Percentiles rank a stretch among this genome's conserved stretches.
Evolutionary conservation across 2,888 invertebrate genomes (phyloP).

Genomic region (Trilocha varians): DNA sequence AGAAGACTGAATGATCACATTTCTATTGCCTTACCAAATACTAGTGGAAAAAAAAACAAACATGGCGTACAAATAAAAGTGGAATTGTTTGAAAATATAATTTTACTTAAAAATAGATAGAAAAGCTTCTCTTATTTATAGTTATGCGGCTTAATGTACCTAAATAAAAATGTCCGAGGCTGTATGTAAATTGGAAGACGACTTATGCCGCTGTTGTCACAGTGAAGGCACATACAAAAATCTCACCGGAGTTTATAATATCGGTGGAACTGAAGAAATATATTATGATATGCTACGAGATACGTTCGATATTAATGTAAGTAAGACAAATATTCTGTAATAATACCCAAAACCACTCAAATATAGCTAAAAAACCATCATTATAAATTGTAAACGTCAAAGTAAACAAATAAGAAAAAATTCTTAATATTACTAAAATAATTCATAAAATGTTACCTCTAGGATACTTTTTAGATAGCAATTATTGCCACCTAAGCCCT

Average conservation of each 20-base stretch:
- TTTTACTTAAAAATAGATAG: no score
- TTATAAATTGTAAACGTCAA: no score
- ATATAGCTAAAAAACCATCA: no score
- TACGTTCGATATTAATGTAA: constrained; percentile 40
- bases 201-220: constrained; percentile 55
- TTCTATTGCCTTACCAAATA: background rate
- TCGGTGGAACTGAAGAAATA: constrained; percentile 25
- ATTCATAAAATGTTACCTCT: no score
- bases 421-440: background rate
- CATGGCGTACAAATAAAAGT: background rate
- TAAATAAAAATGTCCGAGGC: constrained; percentile 31
- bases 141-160: constrained; percentile 7
- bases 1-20: background rate
- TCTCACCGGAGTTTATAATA: constrained; percentile 27
- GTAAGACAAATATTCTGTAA: constrained; percentile 9
- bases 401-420: no score
- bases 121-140: no score
- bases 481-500: no score
- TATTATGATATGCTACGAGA: constrained; percentile 43
- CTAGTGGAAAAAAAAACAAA: background rate
- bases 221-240: constrained; percentile 42
- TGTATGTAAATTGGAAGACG: constrained; percentile 36
- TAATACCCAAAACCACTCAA: background rate
- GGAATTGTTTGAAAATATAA: no score
- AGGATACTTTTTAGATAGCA: no score